Evolutionary conservation across 2,888 invertebrate species (phyloP).

Genomic region (Conus canariensis): DNA sequence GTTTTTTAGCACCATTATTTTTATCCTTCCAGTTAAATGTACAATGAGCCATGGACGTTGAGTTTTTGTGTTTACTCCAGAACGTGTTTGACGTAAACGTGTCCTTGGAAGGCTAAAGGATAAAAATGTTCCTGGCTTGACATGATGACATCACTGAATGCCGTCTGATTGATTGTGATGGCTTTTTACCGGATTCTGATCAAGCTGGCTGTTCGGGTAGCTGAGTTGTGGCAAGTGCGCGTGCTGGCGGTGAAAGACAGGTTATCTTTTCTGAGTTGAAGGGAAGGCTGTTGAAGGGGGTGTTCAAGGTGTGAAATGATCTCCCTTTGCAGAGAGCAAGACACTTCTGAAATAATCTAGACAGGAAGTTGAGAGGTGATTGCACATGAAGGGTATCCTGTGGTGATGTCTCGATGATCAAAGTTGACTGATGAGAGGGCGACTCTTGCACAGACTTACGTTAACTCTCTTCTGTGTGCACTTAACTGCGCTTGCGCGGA

Average conservation of each 20-base stretch:
- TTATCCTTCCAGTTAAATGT: no score
- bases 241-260: background rate
- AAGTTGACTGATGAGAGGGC: no score
- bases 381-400: no score
- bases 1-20: no score
- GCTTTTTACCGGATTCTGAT: conserved; percentile 38
- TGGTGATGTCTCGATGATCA: no score
- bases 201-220: background rate
- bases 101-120: background rate
- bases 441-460: no score
- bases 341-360: background rate
- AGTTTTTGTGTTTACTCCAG: conserved; percentile 8
- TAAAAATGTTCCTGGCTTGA: conserved; percentile 8
- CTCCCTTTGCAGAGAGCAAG: conserved; percentile 2
- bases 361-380: no score
- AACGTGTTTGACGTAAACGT: conserved; percentile 23
- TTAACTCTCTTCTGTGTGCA: no score
- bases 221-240: background rate
- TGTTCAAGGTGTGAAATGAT: no score
- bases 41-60: background rate
- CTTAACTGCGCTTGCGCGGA: no score
- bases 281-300: no score
- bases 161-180: conserved; percentile 21
- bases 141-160: conserved; percentile 21
- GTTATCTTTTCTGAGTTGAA: background rate